Evolutionary conservation across 37 sponge, comb jelly and placozoan genomes (phyloP).

Genomic region (Halisarca cf. caerulea): DNA sequence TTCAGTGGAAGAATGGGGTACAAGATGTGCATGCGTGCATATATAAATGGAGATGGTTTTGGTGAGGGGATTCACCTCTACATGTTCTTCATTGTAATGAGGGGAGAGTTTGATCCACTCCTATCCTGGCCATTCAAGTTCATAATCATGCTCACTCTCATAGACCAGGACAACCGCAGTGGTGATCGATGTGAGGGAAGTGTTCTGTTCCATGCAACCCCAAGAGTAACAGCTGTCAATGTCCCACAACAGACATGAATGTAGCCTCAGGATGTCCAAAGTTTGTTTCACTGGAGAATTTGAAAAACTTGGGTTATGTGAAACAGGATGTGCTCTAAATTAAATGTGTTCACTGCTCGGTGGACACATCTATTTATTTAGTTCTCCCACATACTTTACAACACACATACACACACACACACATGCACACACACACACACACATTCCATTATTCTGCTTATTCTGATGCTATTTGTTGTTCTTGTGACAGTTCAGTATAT

Average conservation of each 20-base stretch:
- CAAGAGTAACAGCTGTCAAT: conserved; percentile 39
- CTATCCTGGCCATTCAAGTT: conserved; percentile 26
- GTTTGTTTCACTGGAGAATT: conserved; percentile 51
- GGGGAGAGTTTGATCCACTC: conserved; percentile 35
- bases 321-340: conserved; percentile 73
- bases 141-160: neutral
- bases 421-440: no score
- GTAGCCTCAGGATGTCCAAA: conserved; percentile 76
- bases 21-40: conserved; percentile 84
- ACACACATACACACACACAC: no score
- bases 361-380: no score
- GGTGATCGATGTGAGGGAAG: neutral
- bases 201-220: conserved; percentile 25
- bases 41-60: conserved; percentile 85
- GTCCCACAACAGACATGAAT: conserved; percentile 61
- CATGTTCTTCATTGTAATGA: conserved; percentile 83
- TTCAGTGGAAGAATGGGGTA: conserved; percentile 77
- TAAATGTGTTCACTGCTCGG: conserved; percentile 61
- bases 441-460: no score
- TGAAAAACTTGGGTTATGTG: conserved; percentile 53
- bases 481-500: no score
- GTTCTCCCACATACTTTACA: no score
- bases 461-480: no score
- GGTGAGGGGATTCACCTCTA: conserved; percentile 73
- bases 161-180: neutral